Evolutionary conservation across 2,797 vertebrate species (phyloP), one percentile per base, ranked within the genome.

Genomic region (Aldrovandia affinis): DNA sequence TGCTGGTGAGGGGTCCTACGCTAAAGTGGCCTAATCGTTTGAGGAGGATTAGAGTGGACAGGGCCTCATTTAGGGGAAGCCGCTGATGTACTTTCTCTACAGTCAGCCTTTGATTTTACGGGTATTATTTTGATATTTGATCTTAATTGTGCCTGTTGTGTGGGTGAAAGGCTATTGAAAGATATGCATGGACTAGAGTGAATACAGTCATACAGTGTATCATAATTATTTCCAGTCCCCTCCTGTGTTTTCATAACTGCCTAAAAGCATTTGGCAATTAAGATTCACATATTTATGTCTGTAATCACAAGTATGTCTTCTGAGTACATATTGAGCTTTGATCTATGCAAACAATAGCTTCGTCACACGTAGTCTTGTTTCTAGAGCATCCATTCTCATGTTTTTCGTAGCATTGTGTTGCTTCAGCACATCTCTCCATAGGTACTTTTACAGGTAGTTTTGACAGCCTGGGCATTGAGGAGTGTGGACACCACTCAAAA

Each of bases 21-120:
- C 87, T 93, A 93, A 90, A 89, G 79, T 90, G 90, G 89, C 91
- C 90, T 92, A 92, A 93, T 92, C 93, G 90, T 42, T n/a, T 89
- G 87, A 81, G 90, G 86, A 91, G 91, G 91, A 94, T 94, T 93
- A 94, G 8, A 47, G 39, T 44, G 73, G 73, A 77, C 42, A 77
- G 39, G 22, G 8, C 7, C 73, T 77, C 73, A 77, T 77, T 77
- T 70, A 70, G 42, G 18, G 9, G 73, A 77, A 25, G 22, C 22
- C 25, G 3, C 20, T n/a, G 42, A 36, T 77, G 8, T 25, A n/a
- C 22, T 73, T 30, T 5, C 42, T 77, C 73, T 25, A 0, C 73
- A 44, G 39, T 42, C 39, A 25, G 39, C 22, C 42, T 44, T 47
- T 77, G 39, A 77, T 44, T 12, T 77, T 77, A 1, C 42, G 20